Percentiles rank a stretch among this genome's conserved stretches.
These are phyloP conservation scores for Nycteola revayana DNA, from an alignment of 2,888 invertebrate genomes.

Conservation along the genomic window DNA sequence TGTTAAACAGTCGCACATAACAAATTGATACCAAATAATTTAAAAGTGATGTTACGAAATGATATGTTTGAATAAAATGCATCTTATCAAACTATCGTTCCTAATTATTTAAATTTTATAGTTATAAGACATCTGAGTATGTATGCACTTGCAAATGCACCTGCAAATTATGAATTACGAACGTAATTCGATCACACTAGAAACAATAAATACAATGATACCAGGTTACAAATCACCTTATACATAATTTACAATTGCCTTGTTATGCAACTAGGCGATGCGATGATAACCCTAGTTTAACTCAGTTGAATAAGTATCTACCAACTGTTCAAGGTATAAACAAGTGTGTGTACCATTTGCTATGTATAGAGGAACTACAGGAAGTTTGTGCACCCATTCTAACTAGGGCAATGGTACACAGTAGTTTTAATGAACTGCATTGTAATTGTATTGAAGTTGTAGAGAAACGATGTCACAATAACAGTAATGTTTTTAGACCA, in stretches of 20 bases:
- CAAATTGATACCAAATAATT: too few relatives aligned
- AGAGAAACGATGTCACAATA: background rate
- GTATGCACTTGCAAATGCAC: too few relatives aligned
- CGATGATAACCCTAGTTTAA: conserved; percentile 1
- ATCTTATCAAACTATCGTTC: too few relatives aligned
- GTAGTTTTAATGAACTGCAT: conserved; percentile 14
- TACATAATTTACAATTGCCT: conserved; percentile 3
- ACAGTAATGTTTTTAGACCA: conserved; percentile 27
- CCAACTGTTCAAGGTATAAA: conserved; percentile 17
- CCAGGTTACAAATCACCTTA: too few relatives aligned
- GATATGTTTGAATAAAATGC: too few relatives aligned
- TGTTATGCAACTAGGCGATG: background rate
- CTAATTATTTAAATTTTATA: too few relatives aligned
- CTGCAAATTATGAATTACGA: too few relatives aligned
- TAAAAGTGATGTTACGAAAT: too few relatives aligned
- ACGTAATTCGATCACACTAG: too few relatives aligned
- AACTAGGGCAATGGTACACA: conserved; percentile 34
- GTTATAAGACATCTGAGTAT: too few relatives aligned
- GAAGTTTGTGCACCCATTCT: conserved; percentile 33
- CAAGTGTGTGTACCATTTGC: conserved; percentile 36
- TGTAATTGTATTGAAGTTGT: conserved; percentile 5
- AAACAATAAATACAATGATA: too few relatives aligned
- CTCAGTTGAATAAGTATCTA: conserved; percentile 15
- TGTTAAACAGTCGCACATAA: too few relatives aligned
- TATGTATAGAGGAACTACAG: conserved; percentile 38